Percentiles rank a stretch among this genome's conserved stretches.
phyloP scores from a whole-genome alignment of 2,888 invertebrate species.

The Hyposoter didymator region DNA sequence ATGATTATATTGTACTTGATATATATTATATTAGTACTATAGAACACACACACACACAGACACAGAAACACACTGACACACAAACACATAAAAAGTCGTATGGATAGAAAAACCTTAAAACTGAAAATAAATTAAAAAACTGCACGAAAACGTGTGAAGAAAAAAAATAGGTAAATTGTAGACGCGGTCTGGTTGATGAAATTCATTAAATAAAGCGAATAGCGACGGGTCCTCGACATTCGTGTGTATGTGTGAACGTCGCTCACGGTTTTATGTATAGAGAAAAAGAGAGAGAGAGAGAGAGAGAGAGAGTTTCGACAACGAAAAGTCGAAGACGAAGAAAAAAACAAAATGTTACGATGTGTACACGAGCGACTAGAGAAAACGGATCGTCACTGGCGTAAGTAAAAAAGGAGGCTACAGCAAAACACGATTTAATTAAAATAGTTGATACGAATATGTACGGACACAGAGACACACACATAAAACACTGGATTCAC shows the following conservation, averaged over 20 bases:
- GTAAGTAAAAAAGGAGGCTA: constrained; percentile 39
- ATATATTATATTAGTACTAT: constrained; percentile 62
- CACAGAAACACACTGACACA: constrained; percentile 4
- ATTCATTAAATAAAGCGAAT: constrained; percentile 19
- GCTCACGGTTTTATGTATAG: constrained; percentile 26
- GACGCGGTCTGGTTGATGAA: constrained; percentile 54
- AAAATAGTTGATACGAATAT: constrained; percentile 43
- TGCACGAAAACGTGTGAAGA: constrained; percentile 2
- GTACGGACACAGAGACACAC: constrained; percentile 14
- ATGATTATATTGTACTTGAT: constrained; percentile 68
- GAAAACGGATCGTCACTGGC: constrained; percentile 47
- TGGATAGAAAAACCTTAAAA: constrained; percentile 46
- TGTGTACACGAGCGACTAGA: constrained; percentile 60
- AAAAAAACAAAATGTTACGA: constrained; percentile 57
- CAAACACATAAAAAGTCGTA: constrained; percentile 57
- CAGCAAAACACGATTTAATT: constrained; percentile 28
- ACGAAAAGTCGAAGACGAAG: constrained; percentile 67
- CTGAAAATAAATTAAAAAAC: constrained; percentile 9
- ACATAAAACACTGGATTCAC: constrained; percentile 5
- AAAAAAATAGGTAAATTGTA: constrained; percentile 57
- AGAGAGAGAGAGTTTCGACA: constrained; percentile 65
- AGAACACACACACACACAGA: constrained; percentile 42
- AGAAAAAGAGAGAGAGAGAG: constrained; percentile 38
- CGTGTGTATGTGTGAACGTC: constrained; percentile 36
- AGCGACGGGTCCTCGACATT: constrained; percentile 23